These are phyloP conservation scores for Elmis aenea DNA, from an alignment of 2,888 invertebrate species.

Conservation along the genomic window DNA sequence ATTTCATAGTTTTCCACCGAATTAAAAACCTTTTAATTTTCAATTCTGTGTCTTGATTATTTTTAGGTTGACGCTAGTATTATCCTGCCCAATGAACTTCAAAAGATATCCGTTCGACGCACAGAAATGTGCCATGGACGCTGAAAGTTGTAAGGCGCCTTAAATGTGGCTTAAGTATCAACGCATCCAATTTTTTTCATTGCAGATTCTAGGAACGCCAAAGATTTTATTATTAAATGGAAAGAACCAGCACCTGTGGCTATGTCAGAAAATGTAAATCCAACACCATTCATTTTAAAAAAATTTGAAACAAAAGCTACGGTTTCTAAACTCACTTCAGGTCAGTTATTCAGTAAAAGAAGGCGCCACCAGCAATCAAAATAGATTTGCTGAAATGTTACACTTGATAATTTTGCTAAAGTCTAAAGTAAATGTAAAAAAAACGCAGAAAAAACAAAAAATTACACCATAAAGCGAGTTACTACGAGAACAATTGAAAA, in stretches of 20 bases:
- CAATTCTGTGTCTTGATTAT: background rate
- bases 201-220: background rate
- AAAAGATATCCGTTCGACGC: constrained; percentile 11
- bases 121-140: constrained; percentile 4
- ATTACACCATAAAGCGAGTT: too few species aligned
- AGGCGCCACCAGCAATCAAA: too few species aligned
- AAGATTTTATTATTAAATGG: background rate
- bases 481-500: too few species aligned
- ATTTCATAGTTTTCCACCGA: background rate
- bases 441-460: too few species aligned
- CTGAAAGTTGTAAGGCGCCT: constrained; percentile 9
- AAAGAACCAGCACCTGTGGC: background rate
- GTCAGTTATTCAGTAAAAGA: too few species aligned
- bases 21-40: background rate
- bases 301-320: background rate
- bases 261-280: background rate
- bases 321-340: too few species aligned
- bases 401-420: too few species aligned
- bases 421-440: too few species aligned
- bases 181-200: background rate
- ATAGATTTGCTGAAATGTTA: too few species aligned
- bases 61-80: constrained; percentile 8
- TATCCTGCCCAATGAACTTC: constrained; percentile 9
- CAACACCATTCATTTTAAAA: background rate
- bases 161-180: background rate